These are phyloP conservation scores for Cephonodes hylas DNA, from an alignment of 2,888 invertebrate species.

Conservation along the genomic window DNA sequence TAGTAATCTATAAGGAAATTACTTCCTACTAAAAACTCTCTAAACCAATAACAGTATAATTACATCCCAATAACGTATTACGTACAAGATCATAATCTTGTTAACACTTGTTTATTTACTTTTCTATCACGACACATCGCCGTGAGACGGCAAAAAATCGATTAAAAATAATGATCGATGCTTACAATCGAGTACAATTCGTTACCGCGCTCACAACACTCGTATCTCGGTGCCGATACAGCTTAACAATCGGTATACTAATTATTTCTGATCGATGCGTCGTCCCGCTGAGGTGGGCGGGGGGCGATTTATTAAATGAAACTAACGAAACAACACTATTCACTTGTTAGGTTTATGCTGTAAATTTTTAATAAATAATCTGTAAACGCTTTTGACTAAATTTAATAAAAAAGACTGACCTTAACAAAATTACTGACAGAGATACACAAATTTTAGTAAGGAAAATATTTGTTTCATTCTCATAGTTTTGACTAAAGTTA, in stretches of 20 bases:
- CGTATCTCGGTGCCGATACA: conserved; percentile 40
- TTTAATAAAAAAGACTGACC: no score
- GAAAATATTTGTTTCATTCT: no score
- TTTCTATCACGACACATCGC: conserved; percentile 19
- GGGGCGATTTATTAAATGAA: no score
- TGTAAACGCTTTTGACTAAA: no score
- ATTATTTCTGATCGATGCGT: conserved; percentile 63
- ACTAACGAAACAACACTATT: no score
- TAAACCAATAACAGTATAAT: neutral
- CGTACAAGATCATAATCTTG: neutral
- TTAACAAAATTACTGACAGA: no score
- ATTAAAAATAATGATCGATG: conserved; percentile 48
- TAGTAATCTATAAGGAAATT: neutral
- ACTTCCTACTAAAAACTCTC: neutral
- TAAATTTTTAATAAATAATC: no score
- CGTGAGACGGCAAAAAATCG: conserved; percentile 26
- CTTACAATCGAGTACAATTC: conserved; percentile 41
- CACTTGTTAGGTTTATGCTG: no score
- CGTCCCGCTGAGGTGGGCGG: neutral
- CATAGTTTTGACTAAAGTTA: no score
- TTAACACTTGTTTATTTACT: conserved; percentile 9
- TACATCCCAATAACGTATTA: neutral
- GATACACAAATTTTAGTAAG: no score
- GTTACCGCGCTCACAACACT: conserved; percentile 37
- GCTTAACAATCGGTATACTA: conserved; percentile 46